phyloP scores from a whole-genome alignment of 2,797 vertebrate genomes.

The Phrynocephalus guinanensis region DNA sequence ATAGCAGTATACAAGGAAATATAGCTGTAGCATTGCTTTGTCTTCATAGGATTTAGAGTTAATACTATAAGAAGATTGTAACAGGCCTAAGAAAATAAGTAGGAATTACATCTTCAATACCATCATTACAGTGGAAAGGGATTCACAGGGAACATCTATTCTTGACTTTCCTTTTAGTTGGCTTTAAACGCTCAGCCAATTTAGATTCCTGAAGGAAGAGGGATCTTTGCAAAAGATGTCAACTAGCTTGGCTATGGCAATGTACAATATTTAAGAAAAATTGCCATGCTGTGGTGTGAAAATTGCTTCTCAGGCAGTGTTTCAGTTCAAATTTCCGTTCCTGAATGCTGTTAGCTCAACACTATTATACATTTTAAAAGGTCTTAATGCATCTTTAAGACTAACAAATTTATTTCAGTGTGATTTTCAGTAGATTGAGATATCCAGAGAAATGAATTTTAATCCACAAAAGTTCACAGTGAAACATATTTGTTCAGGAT shows the following conservation, averaged over 20 bases:
- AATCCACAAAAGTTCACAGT: too few species aligned
- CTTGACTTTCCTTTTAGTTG: conserved; percentile 2
- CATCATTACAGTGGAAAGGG: not conserved
- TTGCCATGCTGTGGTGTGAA: not conserved
- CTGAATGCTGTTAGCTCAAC: not conserved
- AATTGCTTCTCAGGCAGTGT: not conserved
- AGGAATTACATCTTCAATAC: not conserved
- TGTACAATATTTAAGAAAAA: not conserved
- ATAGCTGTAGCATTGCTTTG: not conserved
- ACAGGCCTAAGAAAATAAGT: not conserved
- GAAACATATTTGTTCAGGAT: too few species aligned
- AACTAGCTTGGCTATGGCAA: not conserved
- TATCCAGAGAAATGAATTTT: too few species aligned
- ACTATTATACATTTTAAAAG: too few species aligned
- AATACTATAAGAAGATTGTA: not conserved
- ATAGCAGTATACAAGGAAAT: not conserved
- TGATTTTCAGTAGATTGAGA: too few species aligned
- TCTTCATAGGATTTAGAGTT: not conserved
- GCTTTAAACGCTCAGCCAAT: not conserved
- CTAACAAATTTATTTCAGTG: too few species aligned
- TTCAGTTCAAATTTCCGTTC: not conserved
- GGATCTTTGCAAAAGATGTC: not conserved
- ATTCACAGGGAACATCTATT: not conserved
- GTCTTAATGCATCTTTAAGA: too few species aligned
- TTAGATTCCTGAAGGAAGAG: not conserved